Evolutionary conservation across 1,140 invertebrate species (phyloP), one percentile per base, ranked within the genome.

Genomic region (Lordiphosa clarofinis): DNA sequence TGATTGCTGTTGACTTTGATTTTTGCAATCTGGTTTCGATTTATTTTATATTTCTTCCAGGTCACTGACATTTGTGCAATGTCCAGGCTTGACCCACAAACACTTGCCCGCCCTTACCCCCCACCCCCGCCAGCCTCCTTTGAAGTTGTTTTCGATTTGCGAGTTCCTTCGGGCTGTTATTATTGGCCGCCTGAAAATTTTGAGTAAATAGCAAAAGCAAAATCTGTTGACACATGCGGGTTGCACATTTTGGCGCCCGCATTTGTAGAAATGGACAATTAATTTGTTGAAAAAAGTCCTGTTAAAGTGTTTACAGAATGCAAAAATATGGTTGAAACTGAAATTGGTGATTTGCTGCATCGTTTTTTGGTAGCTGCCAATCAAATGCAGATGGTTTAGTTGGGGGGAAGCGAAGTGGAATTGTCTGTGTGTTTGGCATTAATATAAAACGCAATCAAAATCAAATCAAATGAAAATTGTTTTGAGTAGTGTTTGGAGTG

Each of bases 381-480:
- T 66, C 54, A 58, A n/a, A 38, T 35, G 35, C 4, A 4, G 21
- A 4, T 8, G 11, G 7, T 12, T 9, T 12, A 13, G 0, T 6
- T 42, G n/a, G 0, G 9, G 13, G 1, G 13, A 49, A 4, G 6
- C 2, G 4, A 6, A 5, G 24, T 0, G n/a, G 21, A 13, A 39
- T 47, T 56, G 38, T 56, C 38, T 52, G 53, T 70, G 53, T 57
- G 47, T 65, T 60, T 49, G 62, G 75, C 71, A 74, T 63, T 84
- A 82, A 82, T 76, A 82, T 69, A 76, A 69, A 84, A 82, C 56
- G 72, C 63, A 82, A 82, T 82, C 76, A 82, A 82, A 82, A 82
- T 82, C 76, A 82, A 76, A 82, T 82, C 76, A 82, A 82, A 82
- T 82, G 76, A 82, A 82, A 82, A 82, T 82, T 68, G 74, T 76